Base-by-base conservation (phyloP, 92 coral and sea anemone species). In the Paragorgia papillata region DNA sequence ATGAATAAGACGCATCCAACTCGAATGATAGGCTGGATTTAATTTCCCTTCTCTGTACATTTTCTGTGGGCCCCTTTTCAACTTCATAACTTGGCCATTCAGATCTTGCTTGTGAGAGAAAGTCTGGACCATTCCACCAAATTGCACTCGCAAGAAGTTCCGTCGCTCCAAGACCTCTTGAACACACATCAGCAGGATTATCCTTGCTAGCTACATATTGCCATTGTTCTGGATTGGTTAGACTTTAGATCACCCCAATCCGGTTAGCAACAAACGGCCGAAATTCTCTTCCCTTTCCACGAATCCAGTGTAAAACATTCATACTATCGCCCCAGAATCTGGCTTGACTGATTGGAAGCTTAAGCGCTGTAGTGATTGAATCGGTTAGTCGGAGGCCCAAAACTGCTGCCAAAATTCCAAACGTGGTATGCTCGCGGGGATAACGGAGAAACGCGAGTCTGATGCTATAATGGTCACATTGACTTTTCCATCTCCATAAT, bases 91-190 rank as follows among this genome's bases (percentile, higher is more conserved):
- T n/a, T n/a, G n/a, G n/a, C n/a, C n/a, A n/a, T 17, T 34, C 28
- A n/a, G 37, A 19, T 35, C 24, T 66, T 15, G 22, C 78, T 37
- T 76, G 30, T 1, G 18, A 13, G 57, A 86, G 24, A 69, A 75
- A 86, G 8, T 26, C 32, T n/a, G n/a, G n/a, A n/a, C n/a, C 89
- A 34, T 43, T 27, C 80, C 89, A 85, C 89, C 89, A 85, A 13
- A 75, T n/a, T 0, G 30, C 18, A 28, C 54, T 35, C 25, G 68
- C 58, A 0, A 83, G 33, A 30, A 85, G 71, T 34, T 74, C 74
- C 7, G 15, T 20, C 9, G 80, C 49, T 4, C 40, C 44, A 0
- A 49, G 39, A 8, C 90, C 87, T 24, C 81, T 60, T 13, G 84
- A 33, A 29, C 70, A 69, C 32, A 76, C 30, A n/a, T n/a, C n/a